Evolutionary conservation across 2,888 invertebrate species (phyloP), one percentile per base, ranked within the genome.

Genomic region (Ganaspis brasiliensis): DNA sequence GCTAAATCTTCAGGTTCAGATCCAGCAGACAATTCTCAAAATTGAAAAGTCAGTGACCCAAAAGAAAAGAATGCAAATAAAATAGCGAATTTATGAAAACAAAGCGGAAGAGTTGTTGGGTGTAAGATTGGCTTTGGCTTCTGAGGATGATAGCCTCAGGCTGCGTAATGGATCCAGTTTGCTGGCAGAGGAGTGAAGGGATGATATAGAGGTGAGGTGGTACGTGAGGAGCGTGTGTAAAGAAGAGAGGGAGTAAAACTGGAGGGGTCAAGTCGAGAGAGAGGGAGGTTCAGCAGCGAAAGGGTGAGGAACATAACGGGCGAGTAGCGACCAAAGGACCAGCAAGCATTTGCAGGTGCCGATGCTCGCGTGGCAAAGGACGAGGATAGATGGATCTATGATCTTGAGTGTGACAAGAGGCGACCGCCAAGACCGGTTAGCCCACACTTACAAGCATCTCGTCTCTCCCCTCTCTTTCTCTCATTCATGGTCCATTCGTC

Each of bases 101-200:
- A 81, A 80, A 81, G 82, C 79, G 76, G 73, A 49, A 52, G 72
- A 63, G 85, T 83, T 84, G 82, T 85, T 82, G 83, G 79, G 87
- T 86, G 86, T 87, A 87, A 90, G 86, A 89, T 89, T 87, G 88
- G 90, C 89, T 90, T 89, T 87, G 88, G 90, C 89, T 90, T 88
- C 89, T 87, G 89, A 85, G 85, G 87, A 86, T 88, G 90, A 89
- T 90, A 88, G 88, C 87, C 87, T 37, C 84, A 79, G 85, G 90
- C 87, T 73, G 75, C 45, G 67, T 67, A 67, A 67, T 67, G 67
- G 67, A 45, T 45, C 45, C 67, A 16, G 45, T 14, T 45, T 72
- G 45, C 6, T 19, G 73, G n/a, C 6, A 63, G 67, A 70, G 26
- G 24, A 75, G 75, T 73, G 72, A 71, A 74, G 59, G 55, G 40